A percentile compares a stretch with the other conserved stretches of the same genome.
These are phyloP conservation scores for Falco punctatus DNA, from an alignment of 2,113 vertebrate species.

Conservation along the genomic window DNA sequence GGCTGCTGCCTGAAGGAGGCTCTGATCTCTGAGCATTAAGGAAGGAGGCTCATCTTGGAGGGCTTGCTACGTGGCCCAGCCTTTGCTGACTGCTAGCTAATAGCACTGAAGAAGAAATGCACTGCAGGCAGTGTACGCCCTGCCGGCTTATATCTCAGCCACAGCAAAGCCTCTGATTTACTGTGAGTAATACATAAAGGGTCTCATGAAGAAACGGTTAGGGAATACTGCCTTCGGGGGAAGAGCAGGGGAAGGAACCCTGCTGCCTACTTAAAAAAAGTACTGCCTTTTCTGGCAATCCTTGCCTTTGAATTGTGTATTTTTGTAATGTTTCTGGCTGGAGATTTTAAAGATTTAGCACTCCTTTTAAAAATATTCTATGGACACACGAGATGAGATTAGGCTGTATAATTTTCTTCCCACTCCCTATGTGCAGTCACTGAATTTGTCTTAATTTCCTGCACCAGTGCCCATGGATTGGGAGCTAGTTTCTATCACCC, in stretches of 20 bases:
- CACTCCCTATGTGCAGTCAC: not conserved
- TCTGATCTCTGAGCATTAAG: not conserved
- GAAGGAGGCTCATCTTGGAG: not conserved
- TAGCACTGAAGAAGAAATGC: not conserved
- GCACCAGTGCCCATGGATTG: slow-evolving; percentile 3
- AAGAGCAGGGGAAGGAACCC: not conserved
- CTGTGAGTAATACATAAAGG: not conserved
- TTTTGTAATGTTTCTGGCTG: not conserved
- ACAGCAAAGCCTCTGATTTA: not conserved
- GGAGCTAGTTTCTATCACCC: not conserved
- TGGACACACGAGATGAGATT: not conserved
- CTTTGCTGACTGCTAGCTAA: not conserved
- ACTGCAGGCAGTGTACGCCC: not conserved
- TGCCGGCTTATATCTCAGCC: not conserved
- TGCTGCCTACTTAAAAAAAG: not conserved
- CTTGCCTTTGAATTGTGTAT: not conserved
- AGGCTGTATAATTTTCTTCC: not conserved
- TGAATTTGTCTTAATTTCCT: slow-evolving; percentile 33
- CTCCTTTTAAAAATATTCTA: not conserved
- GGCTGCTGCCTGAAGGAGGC: not conserved
- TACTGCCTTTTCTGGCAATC: not conserved
- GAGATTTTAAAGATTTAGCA: not conserved
- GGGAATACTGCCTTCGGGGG: not conserved
- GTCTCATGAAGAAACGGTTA: not conserved
- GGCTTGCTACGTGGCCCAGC: not conserved